A percentile compares a stretch with the other conserved stretches of the same genome.
Evolutionary conservation across 2,113 vertebrate genomes (phyloP).

Genomic region (Progne subis): DNA sequence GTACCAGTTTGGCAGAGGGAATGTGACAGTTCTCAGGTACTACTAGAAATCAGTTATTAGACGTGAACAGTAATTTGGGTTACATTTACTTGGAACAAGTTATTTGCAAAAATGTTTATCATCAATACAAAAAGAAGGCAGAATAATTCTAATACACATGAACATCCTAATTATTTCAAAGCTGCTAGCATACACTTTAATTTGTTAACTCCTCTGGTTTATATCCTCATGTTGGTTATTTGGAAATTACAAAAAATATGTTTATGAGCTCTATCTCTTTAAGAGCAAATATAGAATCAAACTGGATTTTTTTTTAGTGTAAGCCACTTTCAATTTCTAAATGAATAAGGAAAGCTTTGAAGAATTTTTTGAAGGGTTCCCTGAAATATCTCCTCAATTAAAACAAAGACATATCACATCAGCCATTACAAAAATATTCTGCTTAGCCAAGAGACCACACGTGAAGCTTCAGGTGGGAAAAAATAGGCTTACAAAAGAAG

Average conservation of each 20-base stretch:
- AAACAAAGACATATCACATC: slow-evolving; percentile 37
- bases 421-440: slow-evolving; percentile 16
- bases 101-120: background rate
- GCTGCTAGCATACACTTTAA: background rate
- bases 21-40: background rate
- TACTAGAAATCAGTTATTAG: background rate
- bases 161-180: background rate
- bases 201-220: background rate
- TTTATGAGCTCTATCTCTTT: background rate
- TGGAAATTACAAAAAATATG: background rate
- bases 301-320: background rate
- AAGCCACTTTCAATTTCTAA: slow-evolving; percentile 5
- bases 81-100: background rate
- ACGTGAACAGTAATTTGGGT: background rate
- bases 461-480: slow-evolving; percentile 43
- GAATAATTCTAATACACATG: background rate
- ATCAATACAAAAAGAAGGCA: background rate
- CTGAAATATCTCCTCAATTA: background rate
- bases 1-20: background rate
- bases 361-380: background rate
- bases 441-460: slow-evolving; percentile 49
- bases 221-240: background rate
- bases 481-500: slow-evolving; percentile 23
- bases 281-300: background rate
- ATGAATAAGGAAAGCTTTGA: background rate